These are phyloP conservation scores for Chaetoderma sp. DNA, from an alignment of 2,888 invertebrate species.

Conservation along the genomic window DNA sequence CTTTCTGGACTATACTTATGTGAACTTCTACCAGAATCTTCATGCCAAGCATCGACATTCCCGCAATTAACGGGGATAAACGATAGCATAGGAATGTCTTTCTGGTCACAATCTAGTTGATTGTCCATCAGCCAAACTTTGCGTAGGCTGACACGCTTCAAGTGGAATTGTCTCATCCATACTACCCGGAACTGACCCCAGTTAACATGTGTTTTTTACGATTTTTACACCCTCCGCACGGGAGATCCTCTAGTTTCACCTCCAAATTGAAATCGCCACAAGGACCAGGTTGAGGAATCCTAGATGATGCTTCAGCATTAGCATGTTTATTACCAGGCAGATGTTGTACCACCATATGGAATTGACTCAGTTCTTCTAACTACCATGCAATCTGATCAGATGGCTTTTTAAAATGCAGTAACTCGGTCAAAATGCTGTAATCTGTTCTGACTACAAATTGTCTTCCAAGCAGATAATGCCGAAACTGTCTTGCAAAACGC, in stretches of 20 bases:
- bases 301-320: not conserved
- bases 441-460: conserved; percentile 31
- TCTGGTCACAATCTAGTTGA: no score
- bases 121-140: no score
- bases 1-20: no score
- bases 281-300: not conserved
- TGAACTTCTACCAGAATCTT: no score
- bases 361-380: conserved; percentile 39
- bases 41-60: no score
- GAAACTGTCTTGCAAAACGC: conserved; percentile 30
- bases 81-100: no score
- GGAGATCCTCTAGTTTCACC: conserved; percentile 6
- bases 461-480: conserved; percentile 32
- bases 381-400: conserved; percentile 37
- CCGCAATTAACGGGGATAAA: no score
- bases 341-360: conserved; percentile 24
- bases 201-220: conserved; percentile 11
- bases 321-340: not conserved
- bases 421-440: conserved; percentile 34
- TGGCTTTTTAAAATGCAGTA: conserved; percentile 31
- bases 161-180: conserved; percentile 17
- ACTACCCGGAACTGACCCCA: conserved; percentile 21
- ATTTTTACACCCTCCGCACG: conserved; percentile 28
- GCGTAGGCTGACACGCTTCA: no score
- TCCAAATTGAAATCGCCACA: conserved; percentile 8